Percentiles rank a stretch among this genome's conserved stretches.
Evolutionary conservation across 2,888 invertebrate species (phyloP).

Genomic region (Nomada goodeniana): DNA sequence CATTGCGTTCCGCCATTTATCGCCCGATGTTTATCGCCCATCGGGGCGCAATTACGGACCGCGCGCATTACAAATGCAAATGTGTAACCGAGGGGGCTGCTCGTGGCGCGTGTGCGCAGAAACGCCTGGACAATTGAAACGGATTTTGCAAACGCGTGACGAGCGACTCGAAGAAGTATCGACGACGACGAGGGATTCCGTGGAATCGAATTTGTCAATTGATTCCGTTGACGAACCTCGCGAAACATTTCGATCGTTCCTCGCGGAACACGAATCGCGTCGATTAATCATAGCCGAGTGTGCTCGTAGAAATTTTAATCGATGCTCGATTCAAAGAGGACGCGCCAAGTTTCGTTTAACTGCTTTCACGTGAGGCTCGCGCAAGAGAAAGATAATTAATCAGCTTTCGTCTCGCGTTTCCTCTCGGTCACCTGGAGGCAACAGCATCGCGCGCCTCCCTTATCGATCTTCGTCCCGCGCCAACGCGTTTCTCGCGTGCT

Average conservation of each 20-base stretch:
- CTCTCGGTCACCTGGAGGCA: not conserved
- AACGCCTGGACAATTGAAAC: conserved; percentile 1
- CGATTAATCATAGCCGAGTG: not conserved
- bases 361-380: not conserved
- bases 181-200: not conserved
- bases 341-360: not conserved
- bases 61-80: conserved; percentile 64
- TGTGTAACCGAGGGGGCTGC: conserved; percentile 41
- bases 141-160: not conserved
- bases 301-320: not conserved
- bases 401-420: not conserved
- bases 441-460: not conserved
- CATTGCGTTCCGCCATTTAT: conserved; percentile 60
- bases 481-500: conserved; percentile 3
- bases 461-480: conserved; percentile 10
- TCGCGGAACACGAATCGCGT: not conserved
- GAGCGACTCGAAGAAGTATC: not conserved
- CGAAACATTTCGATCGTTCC: not conserved
- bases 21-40: conserved; percentile 65
- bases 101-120: conserved; percentile 1
- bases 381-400: not conserved
- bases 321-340: not conserved
- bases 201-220: not conserved
- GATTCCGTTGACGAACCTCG: not conserved
- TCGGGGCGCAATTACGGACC: conserved; percentile 44